Evolutionary conservation across 2,113 vertebrate species (phyloP).

Genomic region (Puntigrus tetrazona): DNA sequence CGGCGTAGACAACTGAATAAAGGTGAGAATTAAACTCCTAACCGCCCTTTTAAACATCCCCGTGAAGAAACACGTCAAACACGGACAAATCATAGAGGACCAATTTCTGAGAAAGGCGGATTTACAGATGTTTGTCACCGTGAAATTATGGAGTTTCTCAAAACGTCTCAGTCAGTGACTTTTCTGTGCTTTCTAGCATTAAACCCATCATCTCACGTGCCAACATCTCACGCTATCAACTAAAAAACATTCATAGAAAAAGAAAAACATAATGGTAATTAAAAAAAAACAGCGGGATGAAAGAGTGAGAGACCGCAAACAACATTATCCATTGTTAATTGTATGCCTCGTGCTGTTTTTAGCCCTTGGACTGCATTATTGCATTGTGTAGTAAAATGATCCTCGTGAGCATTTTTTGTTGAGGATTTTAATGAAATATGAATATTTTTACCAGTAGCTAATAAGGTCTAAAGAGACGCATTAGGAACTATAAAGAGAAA

Average conservation of each 20-base stretch:
- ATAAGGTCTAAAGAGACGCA: not conserved
- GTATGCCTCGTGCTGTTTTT: not conserved
- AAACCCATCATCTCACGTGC: constrained; percentile 5
- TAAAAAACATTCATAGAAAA: constrained; percentile 7
- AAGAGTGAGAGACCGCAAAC: not conserved
- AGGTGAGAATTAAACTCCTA: constrained; percentile 4
- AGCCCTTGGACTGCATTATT: not conserved
- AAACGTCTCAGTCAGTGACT: not conserved
- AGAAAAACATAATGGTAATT: constrained; percentile 23
- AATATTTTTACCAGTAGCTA: not conserved
- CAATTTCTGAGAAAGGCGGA: not conserved
- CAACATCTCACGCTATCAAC: not conserved
- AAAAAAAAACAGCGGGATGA: constrained; percentile 16
- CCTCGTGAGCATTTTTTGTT: not conserved
- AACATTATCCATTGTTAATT: constrained; percentile 21
- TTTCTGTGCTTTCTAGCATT: not conserved
- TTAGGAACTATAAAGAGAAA: not conserved
- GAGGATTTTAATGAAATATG: not conserved
- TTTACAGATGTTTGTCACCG: constrained; percentile 2
- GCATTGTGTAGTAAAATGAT: constrained; percentile 1
- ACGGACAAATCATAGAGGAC: not conserved
- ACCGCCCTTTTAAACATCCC: not conserved
- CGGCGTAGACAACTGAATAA: constrained; percentile 10
- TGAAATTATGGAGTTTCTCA: not conserved
- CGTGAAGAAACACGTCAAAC: not conserved